A percentile compares a stretch with the other conserved stretches of the same genome.
Evolutionary conservation across 2,888 invertebrate species (phyloP).

Genomic region (Fissipunctia ypsillon): DNA sequence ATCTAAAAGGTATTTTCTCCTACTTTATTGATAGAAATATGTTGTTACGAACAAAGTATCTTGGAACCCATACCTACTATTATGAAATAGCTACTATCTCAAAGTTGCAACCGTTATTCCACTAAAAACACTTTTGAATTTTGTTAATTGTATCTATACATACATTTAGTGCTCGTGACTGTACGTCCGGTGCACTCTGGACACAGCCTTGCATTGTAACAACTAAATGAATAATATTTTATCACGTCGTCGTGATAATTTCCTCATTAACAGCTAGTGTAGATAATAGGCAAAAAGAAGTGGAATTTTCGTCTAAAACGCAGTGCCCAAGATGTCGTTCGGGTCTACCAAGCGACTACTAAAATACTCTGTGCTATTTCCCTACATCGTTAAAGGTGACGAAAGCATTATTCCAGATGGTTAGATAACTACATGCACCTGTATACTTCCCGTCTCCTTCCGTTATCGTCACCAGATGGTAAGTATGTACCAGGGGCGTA

Average conservation of each 20-base stretch:
- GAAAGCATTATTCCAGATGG: slow-evolving; percentile 33
- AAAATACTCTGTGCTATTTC: not conserved
- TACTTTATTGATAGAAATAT: not conserved
- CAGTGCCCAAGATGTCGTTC: too few species aligned
- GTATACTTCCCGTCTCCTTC: slow-evolving; percentile 7
- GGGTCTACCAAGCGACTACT: not conserved
- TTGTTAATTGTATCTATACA: not conserved
- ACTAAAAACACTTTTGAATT: not conserved
- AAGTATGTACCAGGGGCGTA: too few species aligned
- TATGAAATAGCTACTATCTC: not conserved
- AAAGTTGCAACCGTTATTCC: not conserved
- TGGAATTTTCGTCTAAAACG: not conserved
- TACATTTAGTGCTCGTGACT: not conserved
- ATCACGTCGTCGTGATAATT: not conserved
- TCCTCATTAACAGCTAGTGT: not conserved
- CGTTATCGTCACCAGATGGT: slow-evolving; percentile 16
- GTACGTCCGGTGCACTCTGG: not conserved
- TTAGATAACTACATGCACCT: slow-evolving; percentile 32
- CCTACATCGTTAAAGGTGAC: not conserved
- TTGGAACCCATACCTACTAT: not conserved
- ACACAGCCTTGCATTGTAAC: not conserved
- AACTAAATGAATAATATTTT: too few species aligned
- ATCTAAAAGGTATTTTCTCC: not conserved
- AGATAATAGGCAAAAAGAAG: not conserved
- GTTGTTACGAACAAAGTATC: not conserved